Evolutionary conservation across 2,888 invertebrate genomes (phyloP), one percentile per base, ranked within the genome.

Genomic region (Graphium colonna): DNA sequence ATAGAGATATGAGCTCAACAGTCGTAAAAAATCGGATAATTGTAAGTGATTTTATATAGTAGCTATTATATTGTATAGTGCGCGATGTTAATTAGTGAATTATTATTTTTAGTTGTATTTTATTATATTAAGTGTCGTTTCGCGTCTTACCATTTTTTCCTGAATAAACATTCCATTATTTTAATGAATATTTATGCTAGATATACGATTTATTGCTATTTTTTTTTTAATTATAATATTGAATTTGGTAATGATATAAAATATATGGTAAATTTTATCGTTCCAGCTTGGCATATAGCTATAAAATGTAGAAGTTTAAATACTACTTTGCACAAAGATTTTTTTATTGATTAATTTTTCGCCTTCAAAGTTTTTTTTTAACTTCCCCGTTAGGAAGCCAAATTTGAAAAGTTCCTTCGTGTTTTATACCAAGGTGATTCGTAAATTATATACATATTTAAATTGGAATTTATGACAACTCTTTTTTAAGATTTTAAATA

Each of bases 1-100:
- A 84, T 83, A 85, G 74, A 70, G 65, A 69, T 77, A 74, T 70
- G 77, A 80, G 84, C 85, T 86, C 86, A 83, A 84, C 31, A 31
- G 71, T 76, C 74, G 71, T 73, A 69, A 21, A 21, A 21, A 21
- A 21, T 60, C 67, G 65, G 65, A 65, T 73, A 76, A 69, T 60
- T 43, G 54, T 71, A 75, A 77, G 73, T 67, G 63, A 68, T 72
- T 70, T 64, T 64, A 65, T 70, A 71, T 67, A 75, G 79, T 79
- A 73, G 79, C 77, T 80, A 80, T 77, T 75, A 74, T 71, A 72
- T 70, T 73, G 69, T 55, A 60, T 72, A 74, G 66, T 60, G 54
- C 70, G 73, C 71, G 62, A 69, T 64, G 59, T 74, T 79, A 76
- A 73, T 70, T 63, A 66, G 65, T 69, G 66, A 60, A 66, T 71